Conservation (phyloP, 35 echinoderm and acorn worm genomes). For the Heliocidaris erythrogramma region DNA sequence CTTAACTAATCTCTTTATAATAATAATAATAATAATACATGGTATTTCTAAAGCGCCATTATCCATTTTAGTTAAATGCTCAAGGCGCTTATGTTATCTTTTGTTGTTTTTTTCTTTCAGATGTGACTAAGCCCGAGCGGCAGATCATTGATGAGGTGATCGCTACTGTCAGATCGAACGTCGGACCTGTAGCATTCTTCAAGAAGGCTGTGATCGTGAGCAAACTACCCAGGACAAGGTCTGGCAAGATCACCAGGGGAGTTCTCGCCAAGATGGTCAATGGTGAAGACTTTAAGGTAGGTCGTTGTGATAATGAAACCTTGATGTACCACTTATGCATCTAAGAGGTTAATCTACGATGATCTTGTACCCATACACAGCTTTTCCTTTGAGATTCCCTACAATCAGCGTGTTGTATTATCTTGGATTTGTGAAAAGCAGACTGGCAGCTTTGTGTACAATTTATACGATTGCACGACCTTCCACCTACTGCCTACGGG, state of each 20-base stretch:
- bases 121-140: conserved; percentile 54
- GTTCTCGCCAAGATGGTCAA: conserved; percentile 85
- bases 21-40: too few relatives aligned
- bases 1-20: too few relatives aligned
- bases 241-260: conserved; percentile 88
- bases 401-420: neutral
- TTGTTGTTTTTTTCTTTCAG: conserved; percentile 8
- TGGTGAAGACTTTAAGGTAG: conserved; percentile 78
- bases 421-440: neutral
- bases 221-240: conserved; percentile 90
- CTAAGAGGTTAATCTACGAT: too few relatives aligned
- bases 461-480: too few relatives aligned
- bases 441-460: too few relatives aligned
- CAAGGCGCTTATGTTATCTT: too few relatives aligned
- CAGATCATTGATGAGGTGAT: conserved; percentile 80
- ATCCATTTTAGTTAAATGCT: too few relatives aligned
- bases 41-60: too few relatives aligned
- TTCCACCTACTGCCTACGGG: too few relatives aligned
- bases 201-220: conserved; percentile 91
- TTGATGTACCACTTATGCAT: neutral
- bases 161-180: conserved; percentile 60
- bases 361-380: neutral
- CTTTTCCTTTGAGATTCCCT: neutral
- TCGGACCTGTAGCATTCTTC: conserved; percentile 96
- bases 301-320: neutral